A percentile compares a stretch with the other conserved stretches of the same genome.
Conservation (phyloP, 2,113 vertebrate species). For the Eudyptes chrysolophus region DNA sequence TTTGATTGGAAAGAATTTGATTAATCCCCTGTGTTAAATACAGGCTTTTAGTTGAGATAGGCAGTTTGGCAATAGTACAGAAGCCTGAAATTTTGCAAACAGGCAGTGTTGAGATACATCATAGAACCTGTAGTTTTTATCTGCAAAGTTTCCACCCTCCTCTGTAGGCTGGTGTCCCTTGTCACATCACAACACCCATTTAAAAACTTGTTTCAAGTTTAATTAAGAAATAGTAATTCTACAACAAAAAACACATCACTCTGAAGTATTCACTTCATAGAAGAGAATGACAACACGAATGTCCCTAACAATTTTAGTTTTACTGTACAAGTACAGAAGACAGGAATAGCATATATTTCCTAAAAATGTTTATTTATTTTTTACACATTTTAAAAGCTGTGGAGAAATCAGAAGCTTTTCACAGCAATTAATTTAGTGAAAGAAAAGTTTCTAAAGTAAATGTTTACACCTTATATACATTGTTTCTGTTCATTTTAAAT, state of each 20-base stretch:
- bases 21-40: background rate
- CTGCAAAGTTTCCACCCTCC: background rate
- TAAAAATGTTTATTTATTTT: background rate
- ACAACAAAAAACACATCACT: background rate
- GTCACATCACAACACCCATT: background rate
- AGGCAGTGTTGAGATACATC: rapidly evolving
- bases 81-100: background rate
- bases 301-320: background rate
- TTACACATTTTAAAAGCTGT: background rate
- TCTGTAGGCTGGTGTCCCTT: background rate
- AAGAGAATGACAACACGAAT: background rate
- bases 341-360: background rate
- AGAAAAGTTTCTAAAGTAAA: background rate
- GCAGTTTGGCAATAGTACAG: background rate
- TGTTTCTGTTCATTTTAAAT: background rate
- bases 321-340: background rate
- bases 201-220: background rate
- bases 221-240: background rate
- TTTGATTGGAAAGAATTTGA: background rate
- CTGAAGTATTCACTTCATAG: background rate
- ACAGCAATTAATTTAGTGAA: background rate
- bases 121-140: background rate
- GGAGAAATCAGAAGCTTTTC: background rate
- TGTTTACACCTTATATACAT: background rate
- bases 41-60: background rate